Base-by-base conservation (phyloP, 2,888 invertebrate species). In the Formica aserva region DNA sequence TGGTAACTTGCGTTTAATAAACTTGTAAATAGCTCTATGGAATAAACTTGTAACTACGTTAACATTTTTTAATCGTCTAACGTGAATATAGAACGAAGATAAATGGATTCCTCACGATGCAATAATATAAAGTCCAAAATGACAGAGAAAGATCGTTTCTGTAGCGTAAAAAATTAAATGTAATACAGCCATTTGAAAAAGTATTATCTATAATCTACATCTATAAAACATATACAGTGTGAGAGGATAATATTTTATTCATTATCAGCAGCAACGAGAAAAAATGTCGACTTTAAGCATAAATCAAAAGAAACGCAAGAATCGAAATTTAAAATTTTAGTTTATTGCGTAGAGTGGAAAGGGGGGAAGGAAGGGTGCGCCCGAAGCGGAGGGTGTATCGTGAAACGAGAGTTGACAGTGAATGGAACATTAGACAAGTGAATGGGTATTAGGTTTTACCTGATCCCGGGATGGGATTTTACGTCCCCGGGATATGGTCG, bases 11-110 rank as follows among this genome's bases (percentile, higher is more conserved):
- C 15, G 41, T 67, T 52, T 77, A 77, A 77, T 77, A 77, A 77
- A 67, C 45, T 71, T 78, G 69, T 71, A 78, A 78, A 78, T 78
- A 77, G 57, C 55, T 26, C 29, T 41, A 11, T 41, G 57, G 69
- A 78, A 57, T 69, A 57, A 55, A 69, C 41, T 69, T 57, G 22
- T 38, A 57, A 15, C 55, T 3, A 15, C 77, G 29, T 38, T 67
- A 55, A 66, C 38, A 66, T 78, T 78, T 78, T 29, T 15, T 15
- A 26, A n/a, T 67, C 26, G 11, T 38, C 15, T 26, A 38, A 32
- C 9, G 18, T 32, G 41, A 41, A 41, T 3, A 15, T 3, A 5
- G 18, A 35, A 52, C 29, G 32, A 35, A 9, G 35, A 52, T 35
- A 35, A 65, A 48, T 22, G 35, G 69, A 77, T 67, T 29, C 13